Evolutionary conservation across 2,113 vertebrate species (phyloP).

Genomic region (Epinephelus moara): DNA sequence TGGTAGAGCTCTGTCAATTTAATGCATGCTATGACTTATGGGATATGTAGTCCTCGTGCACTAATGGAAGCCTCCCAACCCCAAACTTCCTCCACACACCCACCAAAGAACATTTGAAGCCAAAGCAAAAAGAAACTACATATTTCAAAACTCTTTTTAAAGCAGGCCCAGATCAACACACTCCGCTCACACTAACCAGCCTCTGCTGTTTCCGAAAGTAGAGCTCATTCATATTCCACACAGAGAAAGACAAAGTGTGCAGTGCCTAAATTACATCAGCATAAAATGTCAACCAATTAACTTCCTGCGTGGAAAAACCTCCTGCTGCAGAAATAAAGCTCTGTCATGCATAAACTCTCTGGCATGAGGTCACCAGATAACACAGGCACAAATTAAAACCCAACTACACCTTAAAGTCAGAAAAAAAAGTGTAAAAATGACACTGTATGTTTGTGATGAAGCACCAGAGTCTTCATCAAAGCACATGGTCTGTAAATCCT

Average conservation of each 20-base stretch:
- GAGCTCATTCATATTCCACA: conserved; percentile 58
- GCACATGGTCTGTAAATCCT: neutral
- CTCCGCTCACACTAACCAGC: neutral
- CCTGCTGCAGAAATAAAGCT: conserved; percentile 16
- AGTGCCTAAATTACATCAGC: conserved; percentile 78
- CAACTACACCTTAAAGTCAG: neutral
- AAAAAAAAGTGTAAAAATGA: neutral
- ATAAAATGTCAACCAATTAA: conserved; percentile 71
- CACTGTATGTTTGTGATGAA: neutral
- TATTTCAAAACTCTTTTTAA: neutral
- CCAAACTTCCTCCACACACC: neutral
- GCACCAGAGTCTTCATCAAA: neutral
- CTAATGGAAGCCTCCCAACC: too few species aligned
- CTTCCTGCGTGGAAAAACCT: conserved; percentile 25
- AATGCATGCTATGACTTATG: neutral
- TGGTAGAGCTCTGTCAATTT: neutral
- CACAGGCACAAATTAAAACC: neutral
- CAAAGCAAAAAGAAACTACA: fast-evolving
- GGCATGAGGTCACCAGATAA: neutral
- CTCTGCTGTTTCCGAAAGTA: conserved; percentile 30
- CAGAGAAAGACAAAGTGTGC: conserved; percentile 12
- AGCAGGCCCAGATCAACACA: neutral
- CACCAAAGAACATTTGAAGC: neutral
- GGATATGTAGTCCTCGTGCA: conserved; percentile 1
- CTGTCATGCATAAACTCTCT: conserved; percentile 24